Conservation (phyloP, 2,113 vertebrate species). For the Aythya baeri region DNA sequence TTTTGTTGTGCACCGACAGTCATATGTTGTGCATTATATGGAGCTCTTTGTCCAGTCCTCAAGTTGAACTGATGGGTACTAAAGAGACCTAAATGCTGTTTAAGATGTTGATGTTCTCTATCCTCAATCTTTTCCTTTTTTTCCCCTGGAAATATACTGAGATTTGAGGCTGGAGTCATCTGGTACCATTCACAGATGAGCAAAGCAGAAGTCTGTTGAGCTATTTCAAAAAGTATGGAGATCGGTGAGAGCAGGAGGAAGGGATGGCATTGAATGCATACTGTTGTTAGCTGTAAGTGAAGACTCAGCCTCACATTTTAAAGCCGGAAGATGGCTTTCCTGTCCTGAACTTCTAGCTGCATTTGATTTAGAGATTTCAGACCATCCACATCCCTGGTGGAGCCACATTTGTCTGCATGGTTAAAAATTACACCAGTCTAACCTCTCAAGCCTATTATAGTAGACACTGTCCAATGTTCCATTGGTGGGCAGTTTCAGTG, state of each 20-base stretch:
- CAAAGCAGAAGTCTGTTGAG: not conserved
- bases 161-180: not conserved
- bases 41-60: not conserved
- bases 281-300: not conserved
- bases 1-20: not conserved
- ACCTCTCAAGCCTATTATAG: not conserved
- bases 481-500: too few relatives aligned
- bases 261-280: not conserved
- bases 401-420: not conserved
- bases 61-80: not conserved
- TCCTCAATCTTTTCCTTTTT: not conserved
- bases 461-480: not conserved
- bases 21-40: not conserved
- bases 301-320: not conserved
- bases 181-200: not conserved
- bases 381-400: not conserved
- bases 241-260: not conserved
- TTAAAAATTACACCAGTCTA: not conserved
- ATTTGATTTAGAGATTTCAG: not conserved
- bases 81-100: not conserved
- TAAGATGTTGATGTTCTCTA: not conserved
- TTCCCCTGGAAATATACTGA: not conserved
- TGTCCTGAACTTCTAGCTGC: not conserved
- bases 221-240: not conserved
- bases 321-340: not conserved